These are phyloP conservation scores for Microcebus lehilahytsara DNA, from an alignment of 2,113 vertebrate genomes.

Conservation along the genomic window DNA sequence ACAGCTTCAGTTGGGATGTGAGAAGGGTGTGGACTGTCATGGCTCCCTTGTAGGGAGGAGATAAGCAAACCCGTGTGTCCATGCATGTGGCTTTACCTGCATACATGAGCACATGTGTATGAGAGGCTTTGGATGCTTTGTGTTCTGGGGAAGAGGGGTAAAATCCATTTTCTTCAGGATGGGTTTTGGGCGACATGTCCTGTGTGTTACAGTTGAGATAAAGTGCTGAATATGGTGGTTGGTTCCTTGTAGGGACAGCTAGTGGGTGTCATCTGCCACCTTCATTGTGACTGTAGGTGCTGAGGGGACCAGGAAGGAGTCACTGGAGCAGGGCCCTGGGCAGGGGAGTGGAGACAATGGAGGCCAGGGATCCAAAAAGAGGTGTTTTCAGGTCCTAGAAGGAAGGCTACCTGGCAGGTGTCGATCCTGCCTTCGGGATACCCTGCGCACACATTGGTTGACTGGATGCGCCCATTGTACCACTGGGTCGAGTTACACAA, in stretches of 20 bases:
- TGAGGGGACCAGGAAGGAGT: background rate
- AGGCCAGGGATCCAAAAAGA: background rate
- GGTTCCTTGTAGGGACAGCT: background rate
- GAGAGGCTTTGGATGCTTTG: background rate
- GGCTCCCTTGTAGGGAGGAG: background rate
- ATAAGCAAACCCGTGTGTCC: rapidly evolving
- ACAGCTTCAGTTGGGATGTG: background rate
- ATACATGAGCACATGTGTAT: rapidly evolving
- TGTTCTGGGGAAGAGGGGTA: background rate
- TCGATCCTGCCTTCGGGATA: slow-evolving; percentile 73
- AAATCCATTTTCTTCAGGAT: background rate
- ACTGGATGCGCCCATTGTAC: slow-evolving; percentile 71
- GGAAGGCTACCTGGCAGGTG: slow-evolving; percentile 77
- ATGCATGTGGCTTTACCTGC: background rate
- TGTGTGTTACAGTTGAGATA: background rate
- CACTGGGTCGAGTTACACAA: slow-evolving; percentile 75
- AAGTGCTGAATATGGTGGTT: background rate
- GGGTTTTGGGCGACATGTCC: background rate
- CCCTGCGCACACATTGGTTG: slow-evolving; percentile 72
- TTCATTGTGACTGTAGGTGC: background rate
- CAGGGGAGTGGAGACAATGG: background rate
- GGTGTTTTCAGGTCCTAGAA: background rate
- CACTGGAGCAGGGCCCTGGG: background rate
- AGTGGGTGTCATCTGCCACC: background rate
- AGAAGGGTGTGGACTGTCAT: rapidly evolving